phyloP scores from a whole-genome alignment of 2,888 invertebrate genomes.

The Orchestes rusci region DNA sequence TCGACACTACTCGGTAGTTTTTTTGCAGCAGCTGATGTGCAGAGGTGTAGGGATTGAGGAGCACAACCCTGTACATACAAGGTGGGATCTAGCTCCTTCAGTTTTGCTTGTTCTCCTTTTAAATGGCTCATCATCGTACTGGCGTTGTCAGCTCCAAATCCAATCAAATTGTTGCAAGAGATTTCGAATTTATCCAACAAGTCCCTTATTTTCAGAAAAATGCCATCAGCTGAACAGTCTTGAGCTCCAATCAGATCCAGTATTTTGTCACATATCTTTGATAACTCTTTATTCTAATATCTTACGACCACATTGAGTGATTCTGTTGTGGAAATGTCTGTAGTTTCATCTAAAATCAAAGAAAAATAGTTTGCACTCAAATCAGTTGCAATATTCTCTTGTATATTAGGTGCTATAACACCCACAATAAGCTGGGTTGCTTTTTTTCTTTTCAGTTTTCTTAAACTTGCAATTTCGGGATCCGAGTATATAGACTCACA shows the following conservation, averaged over 20 bases:
- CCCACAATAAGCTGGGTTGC: not conserved
- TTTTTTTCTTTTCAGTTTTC: not conserved
- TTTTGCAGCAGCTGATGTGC: conserved; percentile 15
- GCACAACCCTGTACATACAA: conserved; percentile 22
- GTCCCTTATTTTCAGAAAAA: conserved; percentile 15
- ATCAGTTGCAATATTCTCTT: not conserved
- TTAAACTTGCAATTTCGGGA: not conserved
- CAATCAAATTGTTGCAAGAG: conserved; percentile 20
- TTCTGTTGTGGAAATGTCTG: not conserved
- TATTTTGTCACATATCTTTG: too few relatives aligned
- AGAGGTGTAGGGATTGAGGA: conserved; percentile 24
- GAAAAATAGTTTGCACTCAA: not conserved
- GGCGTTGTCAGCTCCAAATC: conserved; percentile 25
- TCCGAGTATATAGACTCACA: not conserved
- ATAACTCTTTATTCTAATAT: not conserved
- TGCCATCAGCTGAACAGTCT: conserved; percentile 2
- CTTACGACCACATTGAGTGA: not conserved
- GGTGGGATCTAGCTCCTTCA: conserved; percentile 15
- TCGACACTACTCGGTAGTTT: conserved; percentile 19
- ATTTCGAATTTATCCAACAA: conserved; percentile 10
- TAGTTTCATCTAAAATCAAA: not conserved
- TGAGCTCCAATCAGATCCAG: not conserved
- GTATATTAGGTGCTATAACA: conserved; percentile 1
- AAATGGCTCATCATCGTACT: conserved; percentile 24
- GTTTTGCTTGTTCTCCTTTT: conserved; percentile 16